Evolutionary conservation across 2,113 vertebrate genomes (phyloP).

Genomic region (Pipa parva): DNA sequence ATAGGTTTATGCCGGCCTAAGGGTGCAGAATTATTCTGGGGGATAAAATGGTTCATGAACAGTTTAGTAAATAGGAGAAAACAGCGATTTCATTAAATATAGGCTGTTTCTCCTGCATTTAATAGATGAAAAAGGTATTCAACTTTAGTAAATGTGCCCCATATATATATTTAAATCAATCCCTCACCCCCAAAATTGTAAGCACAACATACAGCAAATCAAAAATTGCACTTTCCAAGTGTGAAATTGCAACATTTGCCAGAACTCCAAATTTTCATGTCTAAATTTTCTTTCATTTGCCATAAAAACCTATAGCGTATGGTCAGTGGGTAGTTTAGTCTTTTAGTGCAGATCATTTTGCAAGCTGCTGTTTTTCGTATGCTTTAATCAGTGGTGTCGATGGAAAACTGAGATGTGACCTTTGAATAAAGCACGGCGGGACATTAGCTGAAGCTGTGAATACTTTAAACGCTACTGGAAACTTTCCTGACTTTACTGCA

Average conservation of each 20-base stretch:
- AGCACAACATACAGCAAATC: neutral
- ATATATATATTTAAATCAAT: no score
- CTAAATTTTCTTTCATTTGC: neutral
- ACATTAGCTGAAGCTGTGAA: constrained; percentile 35
- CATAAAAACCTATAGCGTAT: neutral
- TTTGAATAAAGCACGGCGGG: constrained; percentile 36
- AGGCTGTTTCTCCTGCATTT: no score
- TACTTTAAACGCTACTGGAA: constrained; percentile 37
- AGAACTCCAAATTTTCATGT: neutral
- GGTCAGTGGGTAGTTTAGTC: constrained; percentile 30
- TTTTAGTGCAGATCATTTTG: constrained; percentile 36
- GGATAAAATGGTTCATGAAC: no score
- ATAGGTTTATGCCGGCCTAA: no score
- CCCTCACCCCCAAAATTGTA: neutral
- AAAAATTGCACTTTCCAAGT: neutral
- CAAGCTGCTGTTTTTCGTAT: constrained; percentile 14
- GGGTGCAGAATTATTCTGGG: no score
- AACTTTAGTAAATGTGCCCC: no score
- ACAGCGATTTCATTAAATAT: no score
- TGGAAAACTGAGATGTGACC: constrained; percentile 34
- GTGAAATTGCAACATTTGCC: neutral
- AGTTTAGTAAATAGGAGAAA: no score
- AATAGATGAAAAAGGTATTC: no score
- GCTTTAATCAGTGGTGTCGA: constrained; percentile 39
- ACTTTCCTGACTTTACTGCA: constrained; percentile 28